Conservation (phyloP, 2,113 vertebrate species). For the Phaethornis superciliosus region DNA sequence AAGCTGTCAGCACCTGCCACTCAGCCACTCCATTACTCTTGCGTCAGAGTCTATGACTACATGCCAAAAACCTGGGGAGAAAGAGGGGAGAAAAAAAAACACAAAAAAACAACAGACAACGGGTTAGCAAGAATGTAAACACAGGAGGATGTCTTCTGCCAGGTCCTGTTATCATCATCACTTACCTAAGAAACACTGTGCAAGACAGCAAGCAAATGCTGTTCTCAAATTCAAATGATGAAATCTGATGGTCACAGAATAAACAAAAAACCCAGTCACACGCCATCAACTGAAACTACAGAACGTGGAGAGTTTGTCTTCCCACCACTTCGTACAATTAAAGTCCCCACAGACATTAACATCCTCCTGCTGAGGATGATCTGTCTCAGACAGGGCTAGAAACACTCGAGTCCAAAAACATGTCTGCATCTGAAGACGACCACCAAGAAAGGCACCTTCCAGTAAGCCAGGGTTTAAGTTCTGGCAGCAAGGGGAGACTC, state of each 20-base stretch:
- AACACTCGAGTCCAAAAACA: not conserved
- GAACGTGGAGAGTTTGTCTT: not conserved
- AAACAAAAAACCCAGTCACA: not conserved
- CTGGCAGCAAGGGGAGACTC: not conserved
- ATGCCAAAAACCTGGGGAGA: constrained; percentile 67
- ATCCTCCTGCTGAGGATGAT: not conserved
- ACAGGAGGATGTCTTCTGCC: not conserved
- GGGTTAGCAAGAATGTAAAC: not conserved
- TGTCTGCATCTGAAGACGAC: rapidly evolving
- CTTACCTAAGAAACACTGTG: not conserved
- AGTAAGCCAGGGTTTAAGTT: not conserved
- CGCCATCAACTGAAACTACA: not conserved
- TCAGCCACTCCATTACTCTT: constrained; percentile 35
- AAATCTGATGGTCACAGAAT: not conserved
- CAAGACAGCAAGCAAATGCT: not conserved
- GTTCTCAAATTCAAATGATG: not conserved
- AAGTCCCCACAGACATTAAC: not conserved
- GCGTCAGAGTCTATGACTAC: constrained; percentile 57
- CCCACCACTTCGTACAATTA: not conserved
- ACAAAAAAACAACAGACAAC: constrained; percentile 7
- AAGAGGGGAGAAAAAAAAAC: not conserved
- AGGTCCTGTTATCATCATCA: not conserved
- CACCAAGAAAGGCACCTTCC: not conserved
- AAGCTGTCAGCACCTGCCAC: constrained; percentile 70
- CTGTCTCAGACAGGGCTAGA: not conserved